These are phyloP conservation scores for Babyrousa celebensis DNA, from an alignment of 2,797 vertebrate species.

Conservation along the genomic window DNA sequence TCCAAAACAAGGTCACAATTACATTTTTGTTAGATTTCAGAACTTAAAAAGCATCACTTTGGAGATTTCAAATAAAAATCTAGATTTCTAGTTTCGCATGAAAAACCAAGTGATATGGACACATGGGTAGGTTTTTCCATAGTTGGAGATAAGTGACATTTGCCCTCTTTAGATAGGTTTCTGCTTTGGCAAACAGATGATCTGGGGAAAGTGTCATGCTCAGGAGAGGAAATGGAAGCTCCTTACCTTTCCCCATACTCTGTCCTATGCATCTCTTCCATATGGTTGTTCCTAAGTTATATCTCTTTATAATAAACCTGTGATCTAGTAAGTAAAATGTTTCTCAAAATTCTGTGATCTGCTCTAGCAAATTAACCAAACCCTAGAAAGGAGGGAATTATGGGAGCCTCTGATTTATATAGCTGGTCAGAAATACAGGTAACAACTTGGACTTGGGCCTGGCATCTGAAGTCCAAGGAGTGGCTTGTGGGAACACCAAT, in stretches of 20 bases:
- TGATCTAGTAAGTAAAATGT: background rate
- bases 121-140: background rate
- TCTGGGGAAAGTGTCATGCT: background rate
- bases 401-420: background rate
- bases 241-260: background rate
- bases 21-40: no score
- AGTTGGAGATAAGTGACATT: background rate
- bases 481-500: background rate
- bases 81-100: background rate
- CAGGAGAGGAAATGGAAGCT: background rate
- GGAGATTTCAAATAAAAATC: background rate
- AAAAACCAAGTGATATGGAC: background rate
- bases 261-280: background rate
- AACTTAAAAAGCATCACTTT: background rate
- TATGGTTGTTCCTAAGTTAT: background rate
- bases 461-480: background rate
- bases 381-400: background rate
- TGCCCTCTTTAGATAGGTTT: background rate
- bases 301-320: background rate
- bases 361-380: background rate
- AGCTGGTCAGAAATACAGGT: background rate
- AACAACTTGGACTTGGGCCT: background rate
- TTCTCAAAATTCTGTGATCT: background rate
- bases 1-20: background rate
- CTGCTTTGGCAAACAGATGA: background rate